Evolutionary conservation across 1,140 invertebrate genomes (phyloP).

Genomic region (Galleria mellonella): DNA sequence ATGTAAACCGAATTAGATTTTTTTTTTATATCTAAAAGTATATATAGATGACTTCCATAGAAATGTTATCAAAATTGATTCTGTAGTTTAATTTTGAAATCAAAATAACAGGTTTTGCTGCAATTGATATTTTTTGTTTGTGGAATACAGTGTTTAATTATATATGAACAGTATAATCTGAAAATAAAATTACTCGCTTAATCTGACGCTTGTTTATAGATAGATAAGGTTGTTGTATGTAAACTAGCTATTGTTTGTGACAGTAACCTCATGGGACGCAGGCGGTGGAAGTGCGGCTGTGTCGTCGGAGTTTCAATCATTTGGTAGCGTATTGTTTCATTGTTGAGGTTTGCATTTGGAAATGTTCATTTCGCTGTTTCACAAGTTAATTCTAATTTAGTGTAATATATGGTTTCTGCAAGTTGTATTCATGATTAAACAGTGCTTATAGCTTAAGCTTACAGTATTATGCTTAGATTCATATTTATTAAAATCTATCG

Average conservation of each 20-base stretch:
- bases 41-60: too few relatives aligned
- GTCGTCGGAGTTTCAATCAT: slow-evolving; percentile 8
- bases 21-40: too few relatives aligned
- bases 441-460: too few relatives aligned
- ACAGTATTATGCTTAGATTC: too few relatives aligned
- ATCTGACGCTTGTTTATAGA: not conserved
- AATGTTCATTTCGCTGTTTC: slow-evolving; percentile 11
- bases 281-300: not conserved
- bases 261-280: slow-evolving; percentile 11
- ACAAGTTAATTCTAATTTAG: slow-evolving; percentile 10
- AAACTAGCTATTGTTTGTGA: slow-evolving; percentile 8
- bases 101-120: too few relatives aligned
- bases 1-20: too few relatives aligned
- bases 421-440: too few relatives aligned
- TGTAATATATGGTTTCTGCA: too few relatives aligned
- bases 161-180: not conserved
- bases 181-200: not conserved
- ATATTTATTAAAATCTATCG: too few relatives aligned
- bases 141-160: not conserved
- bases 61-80: too few relatives aligned
- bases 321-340: slow-evolving; percentile 12
- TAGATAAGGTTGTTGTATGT: slow-evolving; percentile 5
- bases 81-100: too few relatives aligned
- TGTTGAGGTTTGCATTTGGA: slow-evolving; percentile 9
- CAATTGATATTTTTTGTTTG: too few relatives aligned